These are phyloP conservation scores for Nothobranchius furzeri DNA, from an alignment of 2,113 vertebrate species.

Conservation along the genomic window DNA sequence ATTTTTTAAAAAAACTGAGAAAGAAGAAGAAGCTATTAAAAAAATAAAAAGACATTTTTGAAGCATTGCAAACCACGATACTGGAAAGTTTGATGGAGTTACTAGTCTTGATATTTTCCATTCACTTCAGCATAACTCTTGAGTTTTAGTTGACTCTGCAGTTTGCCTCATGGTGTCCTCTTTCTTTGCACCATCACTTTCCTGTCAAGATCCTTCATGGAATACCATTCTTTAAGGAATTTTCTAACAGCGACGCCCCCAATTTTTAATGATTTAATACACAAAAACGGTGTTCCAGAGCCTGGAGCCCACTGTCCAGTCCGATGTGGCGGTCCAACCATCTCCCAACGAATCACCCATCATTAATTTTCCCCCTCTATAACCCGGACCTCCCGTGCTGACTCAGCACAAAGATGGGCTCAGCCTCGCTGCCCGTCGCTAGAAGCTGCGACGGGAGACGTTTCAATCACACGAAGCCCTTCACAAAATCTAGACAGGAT, in stretches of 20 bases:
- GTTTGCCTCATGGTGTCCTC: slow-evolving; percentile 47
- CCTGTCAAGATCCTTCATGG: slow-evolving; percentile 17
- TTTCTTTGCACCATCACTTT: slow-evolving; percentile 33
- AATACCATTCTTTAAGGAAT: slow-evolving; percentile 21
- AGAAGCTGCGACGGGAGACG: slow-evolving; percentile 14
- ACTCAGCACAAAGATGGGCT: slow-evolving; percentile 36
- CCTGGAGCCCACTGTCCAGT: slow-evolving; percentile 19
- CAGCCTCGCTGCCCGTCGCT: slow-evolving; percentile 23
- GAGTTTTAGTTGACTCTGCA: slow-evolving; percentile 47
- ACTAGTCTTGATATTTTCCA: slow-evolving; percentile 57
- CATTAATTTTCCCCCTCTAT: slow-evolving; percentile 33
- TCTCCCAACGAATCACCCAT: slow-evolving; percentile 22
- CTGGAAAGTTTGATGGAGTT: slow-evolving; percentile 55
- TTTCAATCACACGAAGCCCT: background rate
- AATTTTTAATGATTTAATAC: slow-evolving; percentile 19
- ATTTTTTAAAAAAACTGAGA: slow-evolving; percentile 21
- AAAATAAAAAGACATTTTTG: slow-evolving; percentile 13
- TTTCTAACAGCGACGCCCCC: slow-evolving; percentile 14
- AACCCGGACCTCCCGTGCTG: slow-evolving; percentile 42
- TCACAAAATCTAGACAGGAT: slow-evolving; percentile 1
- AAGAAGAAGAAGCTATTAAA: background rate
- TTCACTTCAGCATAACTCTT: slow-evolving; percentile 55
- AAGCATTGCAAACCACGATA: slow-evolving; percentile 49
- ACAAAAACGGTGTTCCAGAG: slow-evolving; percentile 27
- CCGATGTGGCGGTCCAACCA: slow-evolving; percentile 20